Conservation (phyloP, 1,140 invertebrate species). For the Papilio glaucus region DNA sequence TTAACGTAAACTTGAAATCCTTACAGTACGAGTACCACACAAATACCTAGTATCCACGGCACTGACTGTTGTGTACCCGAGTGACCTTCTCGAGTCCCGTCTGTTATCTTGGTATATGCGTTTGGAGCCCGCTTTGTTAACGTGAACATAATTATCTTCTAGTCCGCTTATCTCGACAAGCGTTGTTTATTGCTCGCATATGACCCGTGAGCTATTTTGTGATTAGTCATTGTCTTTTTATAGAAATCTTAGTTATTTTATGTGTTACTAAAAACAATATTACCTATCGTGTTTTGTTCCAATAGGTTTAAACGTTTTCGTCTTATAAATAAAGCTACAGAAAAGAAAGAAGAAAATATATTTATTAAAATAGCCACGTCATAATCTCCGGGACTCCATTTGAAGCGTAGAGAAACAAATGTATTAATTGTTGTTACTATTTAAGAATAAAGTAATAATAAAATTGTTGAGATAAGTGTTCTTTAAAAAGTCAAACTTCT, state of each 20-base stretch:
- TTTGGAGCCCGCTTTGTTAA: neutral
- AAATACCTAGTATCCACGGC: neutral
- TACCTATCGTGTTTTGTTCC: neutral
- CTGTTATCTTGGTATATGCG: neutral
- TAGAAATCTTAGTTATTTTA: neutral
- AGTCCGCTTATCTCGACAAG: neutral
- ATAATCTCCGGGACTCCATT: neutral
- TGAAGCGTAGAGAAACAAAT: neutral
- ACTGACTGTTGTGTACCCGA: neutral
- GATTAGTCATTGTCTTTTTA: conserved; percentile 19
- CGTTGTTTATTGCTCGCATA: neutral
- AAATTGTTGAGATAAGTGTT: too few relatives aligned
- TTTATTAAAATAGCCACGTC: neutral
- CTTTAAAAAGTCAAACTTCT: too few relatives aligned
- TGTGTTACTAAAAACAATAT: neutral
- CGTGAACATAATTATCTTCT: conserved; percentile 8
- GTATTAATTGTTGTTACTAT: neutral
- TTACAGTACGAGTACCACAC: too few relatives aligned
- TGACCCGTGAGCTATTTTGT: conserved; percentile 9
- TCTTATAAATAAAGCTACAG: neutral
- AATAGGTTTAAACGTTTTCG: neutral
- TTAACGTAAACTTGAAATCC: too few relatives aligned
- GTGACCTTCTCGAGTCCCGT: neutral
- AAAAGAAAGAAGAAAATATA: neutral
- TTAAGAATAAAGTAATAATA: too few relatives aligned